These are phyloP conservation scores for Phoxinus phoxinus DNA, from an alignment of 2,113 vertebrate genomes.

Conservation along the genomic window DNA sequence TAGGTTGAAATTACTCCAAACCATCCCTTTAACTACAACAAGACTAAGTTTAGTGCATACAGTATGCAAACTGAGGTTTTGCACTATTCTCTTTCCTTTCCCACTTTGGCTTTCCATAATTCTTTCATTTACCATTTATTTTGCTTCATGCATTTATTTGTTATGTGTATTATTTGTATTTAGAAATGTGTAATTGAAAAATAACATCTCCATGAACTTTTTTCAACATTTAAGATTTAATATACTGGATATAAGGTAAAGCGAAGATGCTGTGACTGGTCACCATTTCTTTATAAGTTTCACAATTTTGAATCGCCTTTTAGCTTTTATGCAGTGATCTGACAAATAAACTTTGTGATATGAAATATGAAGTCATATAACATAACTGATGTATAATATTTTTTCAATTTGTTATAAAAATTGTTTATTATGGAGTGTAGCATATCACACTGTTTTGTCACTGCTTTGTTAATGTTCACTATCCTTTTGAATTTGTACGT, in stretches of 20 bases:
- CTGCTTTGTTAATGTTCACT: constrained; percentile 29
- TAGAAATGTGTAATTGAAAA: not conserved
- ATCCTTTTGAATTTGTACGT: not conserved
- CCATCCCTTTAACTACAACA: no score
- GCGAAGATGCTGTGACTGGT: no score
- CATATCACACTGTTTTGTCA: constrained; percentile 44
- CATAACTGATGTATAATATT: not conserved
- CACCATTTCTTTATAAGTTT: not conserved
- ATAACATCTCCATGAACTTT: not conserved
- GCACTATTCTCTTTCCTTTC: not conserved
- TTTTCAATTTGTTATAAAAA: not conserved
- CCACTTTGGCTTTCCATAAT: not conserved
- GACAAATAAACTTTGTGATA: not conserved
- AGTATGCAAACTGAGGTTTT: not conserved
- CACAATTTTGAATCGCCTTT: not conserved
- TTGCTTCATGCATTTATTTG: not conserved
- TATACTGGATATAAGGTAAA: no score
- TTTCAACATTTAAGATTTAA: not conserved
- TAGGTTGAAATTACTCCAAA: no score
- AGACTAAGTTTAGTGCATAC: not conserved
- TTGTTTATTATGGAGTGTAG: constrained; percentile 34
- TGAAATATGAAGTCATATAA: not conserved
- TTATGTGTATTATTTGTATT: not conserved
- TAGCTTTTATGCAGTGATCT: not conserved
- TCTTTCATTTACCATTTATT: not conserved